Evolutionary conservation across 2,888 invertebrate species (phyloP), one percentile per base, ranked within the genome.

Genomic region (Liposcelis brunnea): DNA sequence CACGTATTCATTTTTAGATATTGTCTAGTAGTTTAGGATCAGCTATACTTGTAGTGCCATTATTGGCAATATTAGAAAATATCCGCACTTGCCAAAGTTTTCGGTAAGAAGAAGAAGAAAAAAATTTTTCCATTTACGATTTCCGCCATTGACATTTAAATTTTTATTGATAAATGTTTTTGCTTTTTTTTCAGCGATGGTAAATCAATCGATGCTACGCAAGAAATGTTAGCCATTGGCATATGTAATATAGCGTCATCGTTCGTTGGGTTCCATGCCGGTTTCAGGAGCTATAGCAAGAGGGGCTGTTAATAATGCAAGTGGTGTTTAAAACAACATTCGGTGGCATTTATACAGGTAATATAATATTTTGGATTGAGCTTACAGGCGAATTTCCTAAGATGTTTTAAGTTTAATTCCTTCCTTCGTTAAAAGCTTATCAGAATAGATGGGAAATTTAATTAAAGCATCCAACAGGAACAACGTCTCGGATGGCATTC

Each of bases 1-100:
- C 21, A 74, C 72, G 0, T 68, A 69, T 52, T 60, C 58, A 44
- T 74, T 75, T 52, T 51, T 65, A 35, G 70, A 74, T 40, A 71
- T n/a, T 74, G 67, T 58, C 70, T 8, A 67, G 75, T 50, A 65
- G 68, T 44, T 63, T 80, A 52, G 77, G 77, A 11, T 70, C 75
- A 26, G 79, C 76, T 2, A 64, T 80, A 47, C 59, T 74, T 47
- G 74, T 81, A 8, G 70, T 81, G 15, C 78, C 80, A 2, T 58
- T 81, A 26, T 60, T 80, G 46, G 73, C 75, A 7, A 68, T 80
- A 38, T 63, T 81, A 52, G 80, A 80, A 57, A 74, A 75, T 51
- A 74, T 80, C n/a, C 49, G 78, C 80, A 2, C 69, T 80, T 40
- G 79, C 77, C 33, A 80, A 80, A 67, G 76, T 77, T 14, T 80